Evolutionary conservation across 2,797 vertebrate genomes (phyloP).

Genomic region (Gobio occitaniae): DNA sequence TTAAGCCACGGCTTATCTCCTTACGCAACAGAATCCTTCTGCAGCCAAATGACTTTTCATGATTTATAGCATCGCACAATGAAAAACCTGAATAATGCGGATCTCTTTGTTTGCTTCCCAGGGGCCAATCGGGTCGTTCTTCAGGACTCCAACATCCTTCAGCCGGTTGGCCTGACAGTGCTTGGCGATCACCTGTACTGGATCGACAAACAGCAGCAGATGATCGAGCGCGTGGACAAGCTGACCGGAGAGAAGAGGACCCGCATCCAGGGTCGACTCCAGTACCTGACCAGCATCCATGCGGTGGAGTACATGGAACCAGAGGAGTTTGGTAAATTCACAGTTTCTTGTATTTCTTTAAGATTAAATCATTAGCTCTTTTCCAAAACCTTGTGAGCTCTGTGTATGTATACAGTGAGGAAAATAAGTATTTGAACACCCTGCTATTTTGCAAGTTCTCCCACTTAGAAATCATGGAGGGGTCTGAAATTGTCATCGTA

Average conservation of each 20-base stretch:
- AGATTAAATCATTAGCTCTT: not conserved
- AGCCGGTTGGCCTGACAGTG: conserved; percentile 89
- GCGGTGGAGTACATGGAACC: conserved; percentile 89
- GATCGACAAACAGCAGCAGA: conserved; percentile 96
- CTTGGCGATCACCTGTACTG: conserved; percentile 92
- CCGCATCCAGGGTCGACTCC: conserved; percentile 90
- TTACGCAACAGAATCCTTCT: not conserved
- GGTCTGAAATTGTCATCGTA: too few species aligned
- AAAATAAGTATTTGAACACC: too few species aligned
- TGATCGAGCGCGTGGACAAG: conserved; percentile 95
- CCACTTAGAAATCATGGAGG: too few species aligned
- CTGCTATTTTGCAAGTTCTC: too few species aligned
- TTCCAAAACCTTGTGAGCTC: not conserved
- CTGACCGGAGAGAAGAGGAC: conserved; percentile 86
- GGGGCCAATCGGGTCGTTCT: conserved; percentile 94
- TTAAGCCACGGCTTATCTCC: not conserved
- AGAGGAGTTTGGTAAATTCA: conserved; percentile 85
- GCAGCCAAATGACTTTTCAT: not conserved
- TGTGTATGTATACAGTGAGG: not conserved
- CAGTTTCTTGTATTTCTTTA: not conserved
- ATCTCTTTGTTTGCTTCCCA: conserved; percentile 61
- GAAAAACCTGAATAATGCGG: not conserved
- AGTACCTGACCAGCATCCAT: conserved; percentile 90
- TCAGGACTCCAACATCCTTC: conserved; percentile 93
- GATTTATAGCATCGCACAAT: not conserved